Conservation (phyloP, 2,797 vertebrate genomes). For the Lemur catta region DNA sequence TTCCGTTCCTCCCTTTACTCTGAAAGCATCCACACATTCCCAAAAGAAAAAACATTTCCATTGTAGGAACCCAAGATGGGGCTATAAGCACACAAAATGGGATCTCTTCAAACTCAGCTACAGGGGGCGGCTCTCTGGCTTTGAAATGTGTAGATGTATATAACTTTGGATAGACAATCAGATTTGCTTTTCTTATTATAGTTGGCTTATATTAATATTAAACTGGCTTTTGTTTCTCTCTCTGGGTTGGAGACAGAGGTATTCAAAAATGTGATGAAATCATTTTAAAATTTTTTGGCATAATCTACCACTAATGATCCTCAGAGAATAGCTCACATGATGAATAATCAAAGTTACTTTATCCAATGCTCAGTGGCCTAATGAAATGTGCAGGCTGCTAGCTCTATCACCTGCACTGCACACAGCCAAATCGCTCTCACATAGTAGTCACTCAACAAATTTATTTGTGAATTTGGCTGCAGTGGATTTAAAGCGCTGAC, state of each 20-base stretch:
- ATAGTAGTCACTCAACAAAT: not conserved
- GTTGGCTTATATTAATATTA: not conserved
- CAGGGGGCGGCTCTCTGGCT: slow-evolving; percentile 29
- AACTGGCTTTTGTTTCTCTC: not conserved
- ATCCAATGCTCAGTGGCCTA: not conserved
- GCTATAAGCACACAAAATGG: slow-evolving; percentile 62
- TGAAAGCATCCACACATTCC: slow-evolving; percentile 19
- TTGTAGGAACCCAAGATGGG: slow-evolving; percentile 65
- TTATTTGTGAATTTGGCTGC: not conserved
- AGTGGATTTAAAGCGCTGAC: slow-evolving; percentile 31
- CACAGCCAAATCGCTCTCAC: not conserved
- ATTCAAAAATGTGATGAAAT: slow-evolving; percentile 10
- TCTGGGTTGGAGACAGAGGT: not conserved
- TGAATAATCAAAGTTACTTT: slow-evolving; percentile 25
- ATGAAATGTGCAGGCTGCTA: not conserved
- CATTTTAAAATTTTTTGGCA: not conserved
- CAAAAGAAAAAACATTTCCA: slow-evolving; percentile 42
- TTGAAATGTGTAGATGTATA: slow-evolving; percentile 13
- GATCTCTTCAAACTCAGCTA: slow-evolving; percentile 15
- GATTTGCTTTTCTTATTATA: slow-evolving; percentile 34
- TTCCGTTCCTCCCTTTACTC: not conserved
- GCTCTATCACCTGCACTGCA: not conserved
- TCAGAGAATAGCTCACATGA: slow-evolving; percentile 28
- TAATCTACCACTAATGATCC: not conserved
- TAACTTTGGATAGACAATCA: slow-evolving; percentile 29